A percentile compares a stretch with the other conserved stretches of the same genome.
These are phyloP conservation scores for Xiphophorus hellerii DNA, from an alignment of 2,113 vertebrate species.

Conservation along the genomic window DNA sequence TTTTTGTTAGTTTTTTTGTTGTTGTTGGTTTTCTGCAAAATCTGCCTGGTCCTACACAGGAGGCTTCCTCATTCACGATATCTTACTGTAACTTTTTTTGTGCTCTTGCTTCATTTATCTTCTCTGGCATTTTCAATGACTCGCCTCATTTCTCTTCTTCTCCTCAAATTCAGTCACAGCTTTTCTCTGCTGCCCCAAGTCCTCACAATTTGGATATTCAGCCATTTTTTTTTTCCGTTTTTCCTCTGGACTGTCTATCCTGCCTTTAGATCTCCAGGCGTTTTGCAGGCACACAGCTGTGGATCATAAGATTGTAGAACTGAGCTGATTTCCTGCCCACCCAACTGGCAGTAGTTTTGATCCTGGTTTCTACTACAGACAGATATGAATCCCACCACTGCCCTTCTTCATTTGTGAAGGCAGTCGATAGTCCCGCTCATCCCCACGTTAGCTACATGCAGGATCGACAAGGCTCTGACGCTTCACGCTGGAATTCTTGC, in stretches of 20 bases:
- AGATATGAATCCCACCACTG: constrained; percentile 55
- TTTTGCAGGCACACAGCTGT: constrained; percentile 59
- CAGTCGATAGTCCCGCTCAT: constrained; percentile 51
- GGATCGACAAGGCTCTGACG: constrained; percentile 57
- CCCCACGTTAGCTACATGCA: constrained; percentile 47
- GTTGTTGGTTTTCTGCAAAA: constrained; percentile 34
- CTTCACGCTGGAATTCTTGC: constrained; percentile 61
- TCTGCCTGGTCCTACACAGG: constrained; percentile 61
- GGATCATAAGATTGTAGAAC: constrained; percentile 68
- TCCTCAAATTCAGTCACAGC: constrained; percentile 52
- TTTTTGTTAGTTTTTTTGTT: constrained; percentile 2
- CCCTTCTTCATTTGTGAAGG: constrained; percentile 50
- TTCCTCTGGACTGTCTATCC: neutral
- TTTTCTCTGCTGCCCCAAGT: constrained; percentile 37
- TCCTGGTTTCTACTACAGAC: constrained; percentile 57
- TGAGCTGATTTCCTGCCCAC: constrained; percentile 73
- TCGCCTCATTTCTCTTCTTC: constrained; percentile 64
- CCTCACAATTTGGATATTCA: constrained; percentile 36
- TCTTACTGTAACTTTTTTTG: constrained; percentile 45
- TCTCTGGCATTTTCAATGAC: constrained; percentile 50
- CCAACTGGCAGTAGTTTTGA: constrained; percentile 55
- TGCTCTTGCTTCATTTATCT: constrained; percentile 62
- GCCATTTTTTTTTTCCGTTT: neutral
- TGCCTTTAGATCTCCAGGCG: constrained; percentile 27
- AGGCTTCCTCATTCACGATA: constrained; percentile 47